These are phyloP conservation scores for Carassius auratus DNA, from an alignment of 2,113 vertebrate genomes.

Conservation along the genomic window DNA sequence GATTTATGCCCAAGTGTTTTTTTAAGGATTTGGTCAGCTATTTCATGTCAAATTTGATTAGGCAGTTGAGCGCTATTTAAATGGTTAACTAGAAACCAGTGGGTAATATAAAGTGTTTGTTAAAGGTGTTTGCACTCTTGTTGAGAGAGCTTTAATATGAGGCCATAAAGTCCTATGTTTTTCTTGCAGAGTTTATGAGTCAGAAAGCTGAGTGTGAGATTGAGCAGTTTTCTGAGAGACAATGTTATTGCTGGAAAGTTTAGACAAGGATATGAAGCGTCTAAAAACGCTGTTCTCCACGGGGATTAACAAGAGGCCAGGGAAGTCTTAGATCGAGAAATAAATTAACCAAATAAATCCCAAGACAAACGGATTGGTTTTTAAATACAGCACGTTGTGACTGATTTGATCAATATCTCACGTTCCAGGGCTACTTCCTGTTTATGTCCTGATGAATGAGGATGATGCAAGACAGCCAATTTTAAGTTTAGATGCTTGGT, in stretches of 20 bases:
- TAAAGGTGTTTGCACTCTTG: not conserved
- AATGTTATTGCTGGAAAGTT: slow-evolving; percentile 33
- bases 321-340: not conserved
- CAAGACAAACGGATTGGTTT: not conserved
- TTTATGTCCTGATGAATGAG: not conserved
- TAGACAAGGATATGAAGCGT: slow-evolving; percentile 13
- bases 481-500: not conserved
- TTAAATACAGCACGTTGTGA: not conserved
- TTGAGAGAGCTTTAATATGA: not conserved
- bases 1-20: slow-evolving; percentile 25
- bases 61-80: slow-evolving; percentile 13
- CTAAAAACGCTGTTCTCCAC: not conserved
- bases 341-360: not conserved
- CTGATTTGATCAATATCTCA: not conserved
- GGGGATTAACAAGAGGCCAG: not conserved
- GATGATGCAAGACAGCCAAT: not conserved
- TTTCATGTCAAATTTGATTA: slow-evolving; percentile 27
- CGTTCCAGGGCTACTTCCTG: not conserved
- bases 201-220: slow-evolving; percentile 3
- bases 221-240: slow-evolving; percentile 1
- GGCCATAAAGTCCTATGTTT: not conserved
- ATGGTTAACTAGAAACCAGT: not conserved
- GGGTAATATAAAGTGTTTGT: slow-evolving; percentile 14
- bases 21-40: slow-evolving; percentile 6
- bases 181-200: slow-evolving; percentile 27